Conservation (phyloP, 1,140 invertebrate species). For the Pseudachorutes palmiensis region DNA sequence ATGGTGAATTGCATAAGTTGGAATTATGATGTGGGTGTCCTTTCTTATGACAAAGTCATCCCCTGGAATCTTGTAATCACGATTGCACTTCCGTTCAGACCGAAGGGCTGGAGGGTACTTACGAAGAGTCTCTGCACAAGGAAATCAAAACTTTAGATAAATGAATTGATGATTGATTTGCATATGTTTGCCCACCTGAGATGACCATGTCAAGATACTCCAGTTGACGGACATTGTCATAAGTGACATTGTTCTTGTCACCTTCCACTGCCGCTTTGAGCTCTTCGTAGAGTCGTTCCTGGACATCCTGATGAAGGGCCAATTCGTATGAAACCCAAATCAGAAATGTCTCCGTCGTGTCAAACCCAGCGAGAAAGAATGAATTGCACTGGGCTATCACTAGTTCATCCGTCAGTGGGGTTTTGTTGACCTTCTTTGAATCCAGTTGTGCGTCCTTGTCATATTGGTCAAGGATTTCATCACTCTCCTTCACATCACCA, state of each 20-base stretch:
- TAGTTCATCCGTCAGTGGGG: slow-evolving; percentile 15
- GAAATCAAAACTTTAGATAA: too few relatives aligned
- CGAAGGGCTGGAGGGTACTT: slow-evolving; percentile 46
- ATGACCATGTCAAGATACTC: slow-evolving; percentile 19
- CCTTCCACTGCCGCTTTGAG: slow-evolving; percentile 25
- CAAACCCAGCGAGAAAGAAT: slow-evolving; percentile 46
- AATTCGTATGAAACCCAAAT: slow-evolving; percentile 41
- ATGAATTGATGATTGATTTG: too few relatives aligned
- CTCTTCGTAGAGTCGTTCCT: slow-evolving; percentile 41
- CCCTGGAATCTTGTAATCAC: slow-evolving; percentile 46
- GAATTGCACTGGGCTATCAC: slow-evolving; percentile 40
- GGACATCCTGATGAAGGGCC: slow-evolving; percentile 42
- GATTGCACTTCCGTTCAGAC: slow-evolving; percentile 44
- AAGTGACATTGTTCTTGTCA: slow-evolving; percentile 16
- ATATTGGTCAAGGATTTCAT: background rate
- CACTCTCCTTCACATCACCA: slow-evolving; percentile 34
- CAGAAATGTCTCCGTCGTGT: slow-evolving; percentile 42
- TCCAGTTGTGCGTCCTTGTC: slow-evolving; percentile 41
- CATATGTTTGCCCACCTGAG: too few relatives aligned
- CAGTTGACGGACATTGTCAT: slow-evolving; percentile 20
- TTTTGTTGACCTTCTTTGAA: slow-evolving; percentile 27
- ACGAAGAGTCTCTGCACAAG: slow-evolving; percentile 47
- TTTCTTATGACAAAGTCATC: slow-evolving; percentile 45
- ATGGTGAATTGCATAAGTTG: slow-evolving; percentile 46
- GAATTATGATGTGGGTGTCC: slow-evolving; percentile 46